phyloP scores from a whole-genome alignment of 2,888 invertebrate species.

The Dasysyrphus tricinctus region DNA sequence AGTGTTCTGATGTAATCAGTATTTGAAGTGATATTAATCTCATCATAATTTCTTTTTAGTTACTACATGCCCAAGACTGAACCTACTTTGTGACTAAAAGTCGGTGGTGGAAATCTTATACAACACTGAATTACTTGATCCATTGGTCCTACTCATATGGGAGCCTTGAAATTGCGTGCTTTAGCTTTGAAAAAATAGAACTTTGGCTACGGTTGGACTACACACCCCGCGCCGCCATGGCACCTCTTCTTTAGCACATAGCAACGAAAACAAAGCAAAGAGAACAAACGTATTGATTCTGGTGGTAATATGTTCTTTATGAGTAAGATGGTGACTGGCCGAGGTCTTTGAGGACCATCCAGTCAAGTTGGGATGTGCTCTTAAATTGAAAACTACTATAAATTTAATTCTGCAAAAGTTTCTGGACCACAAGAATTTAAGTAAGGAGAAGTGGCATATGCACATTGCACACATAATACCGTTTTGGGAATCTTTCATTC shows the following conservation, averaged over 20 bases:
- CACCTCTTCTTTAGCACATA: slow-evolving; percentile 94
- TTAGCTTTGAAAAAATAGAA: slow-evolving; percentile 94
- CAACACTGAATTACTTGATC: slow-evolving; percentile 97
- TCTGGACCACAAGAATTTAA: slow-evolving; percentile 91
- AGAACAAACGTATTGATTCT: slow-evolving; percentile 96
- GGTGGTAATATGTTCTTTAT: slow-evolving; percentile 99
- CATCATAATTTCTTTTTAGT: slow-evolving; percentile 84
- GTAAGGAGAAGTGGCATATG: slow-evolving; percentile 97
- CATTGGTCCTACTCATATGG: slow-evolving; percentile 97
- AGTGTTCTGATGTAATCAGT: slow-evolving; percentile 78
- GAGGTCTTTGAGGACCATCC: slow-evolving; percentile 99
- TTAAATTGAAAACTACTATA: slow-evolving; percentile 99
- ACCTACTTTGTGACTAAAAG: slow-evolving; percentile 91
- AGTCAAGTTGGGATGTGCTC: slow-evolving; percentile 99
- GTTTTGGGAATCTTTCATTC: slow-evolving; percentile 97
- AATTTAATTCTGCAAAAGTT: slow-evolving; percentile 96
- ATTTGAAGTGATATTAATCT: neutral
- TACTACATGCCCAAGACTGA: slow-evolving; percentile 96
- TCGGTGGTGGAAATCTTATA: slow-evolving; percentile 95
- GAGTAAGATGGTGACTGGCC: slow-evolving; percentile 97
- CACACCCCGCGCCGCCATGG: slow-evolving; percentile 92
- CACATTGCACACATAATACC: slow-evolving; percentile 99
- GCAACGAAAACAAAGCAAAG: slow-evolving; percentile 96
- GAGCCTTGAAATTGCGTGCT: slow-evolving; percentile 91
- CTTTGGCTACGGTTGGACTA: slow-evolving; percentile 89